These are phyloP conservation scores for Mechanitis messenoides DNA, from an alignment of 2,888 invertebrate genomes.

Conservation along the genomic window DNA sequence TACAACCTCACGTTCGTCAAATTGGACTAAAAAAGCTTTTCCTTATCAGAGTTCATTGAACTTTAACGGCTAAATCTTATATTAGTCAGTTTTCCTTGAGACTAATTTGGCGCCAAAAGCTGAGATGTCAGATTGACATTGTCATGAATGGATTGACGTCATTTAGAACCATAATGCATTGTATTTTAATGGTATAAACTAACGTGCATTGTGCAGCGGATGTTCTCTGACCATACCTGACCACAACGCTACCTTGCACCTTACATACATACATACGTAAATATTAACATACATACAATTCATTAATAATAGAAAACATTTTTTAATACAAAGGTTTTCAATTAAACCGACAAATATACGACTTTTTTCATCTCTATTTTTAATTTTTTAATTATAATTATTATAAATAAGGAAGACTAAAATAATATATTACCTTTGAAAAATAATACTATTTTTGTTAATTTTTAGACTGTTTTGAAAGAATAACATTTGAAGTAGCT, in stretches of 20 bases:
- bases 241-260: conserved; percentile 13
- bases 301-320: too few relatives aligned
- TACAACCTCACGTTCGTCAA: too few relatives aligned
- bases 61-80: conserved; percentile 4
- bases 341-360: too few relatives aligned
- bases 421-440: too few relatives aligned
- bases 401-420: too few relatives aligned
- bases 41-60: not conserved
- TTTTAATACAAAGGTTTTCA: too few relatives aligned
- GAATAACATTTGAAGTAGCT: too few relatives aligned
- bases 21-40: conserved; percentile 25
- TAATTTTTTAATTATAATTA: too few relatives aligned
- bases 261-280: conserved; percentile 14
- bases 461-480: too few relatives aligned
- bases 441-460: too few relatives aligned
- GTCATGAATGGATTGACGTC: conserved; percentile 19
- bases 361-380: too few relatives aligned
- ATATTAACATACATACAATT: conserved; percentile 15
- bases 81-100: not conserved
- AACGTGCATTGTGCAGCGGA: conserved; percentile 25
- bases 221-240: conserved; percentile 15
- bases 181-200: conserved; percentile 9
- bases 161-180: not conserved
- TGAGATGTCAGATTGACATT: not conserved
- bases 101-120: not conserved